These are phyloP conservation scores for Myodes glareolus DNA, from an alignment of 2,113 vertebrate species.

Conservation along the genomic window DNA sequence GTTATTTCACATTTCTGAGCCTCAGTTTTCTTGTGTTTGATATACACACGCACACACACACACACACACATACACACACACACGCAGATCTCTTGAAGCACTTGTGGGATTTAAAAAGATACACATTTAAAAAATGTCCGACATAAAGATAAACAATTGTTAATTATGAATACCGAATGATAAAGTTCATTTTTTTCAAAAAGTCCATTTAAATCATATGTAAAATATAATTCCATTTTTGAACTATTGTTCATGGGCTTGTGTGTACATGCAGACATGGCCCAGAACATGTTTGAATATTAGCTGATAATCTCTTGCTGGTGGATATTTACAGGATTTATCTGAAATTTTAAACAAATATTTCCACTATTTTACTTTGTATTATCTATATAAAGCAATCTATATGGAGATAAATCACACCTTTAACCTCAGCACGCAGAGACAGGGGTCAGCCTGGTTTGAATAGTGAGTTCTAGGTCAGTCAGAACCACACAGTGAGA, in stretches of 20 bases:
- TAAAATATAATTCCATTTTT: neutral
- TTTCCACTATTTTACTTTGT: slow-evolving; percentile 24
- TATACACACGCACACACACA: neutral
- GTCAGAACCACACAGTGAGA: neutral
- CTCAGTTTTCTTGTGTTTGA: neutral
- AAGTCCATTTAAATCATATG: slow-evolving; percentile 3
- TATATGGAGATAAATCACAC: neutral
- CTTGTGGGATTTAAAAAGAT: neutral
- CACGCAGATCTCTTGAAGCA: too few relatives aligned
- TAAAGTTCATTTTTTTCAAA: neutral
- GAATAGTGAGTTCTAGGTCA: neutral
- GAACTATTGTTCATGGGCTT: neutral
- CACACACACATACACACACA: neutral
- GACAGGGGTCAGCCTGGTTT: neutral
- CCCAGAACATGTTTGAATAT: neutral
- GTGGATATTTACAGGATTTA: slow-evolving; percentile 7
- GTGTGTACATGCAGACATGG: neutral
- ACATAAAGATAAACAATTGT: neutral
- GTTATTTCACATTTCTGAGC: neutral
- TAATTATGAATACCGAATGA: neutral
- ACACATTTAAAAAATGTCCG: neutral
- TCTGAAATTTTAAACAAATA: neutral
- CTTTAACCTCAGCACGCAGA: neutral
- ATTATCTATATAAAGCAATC: neutral
- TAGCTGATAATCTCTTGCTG: neutral